A percentile compares a stretch with the other conserved stretches of the same genome.
These are phyloP conservation scores for Cheilosia pagana DNA, from an alignment of 2,888 invertebrate species.

Conservation along the genomic window DNA sequence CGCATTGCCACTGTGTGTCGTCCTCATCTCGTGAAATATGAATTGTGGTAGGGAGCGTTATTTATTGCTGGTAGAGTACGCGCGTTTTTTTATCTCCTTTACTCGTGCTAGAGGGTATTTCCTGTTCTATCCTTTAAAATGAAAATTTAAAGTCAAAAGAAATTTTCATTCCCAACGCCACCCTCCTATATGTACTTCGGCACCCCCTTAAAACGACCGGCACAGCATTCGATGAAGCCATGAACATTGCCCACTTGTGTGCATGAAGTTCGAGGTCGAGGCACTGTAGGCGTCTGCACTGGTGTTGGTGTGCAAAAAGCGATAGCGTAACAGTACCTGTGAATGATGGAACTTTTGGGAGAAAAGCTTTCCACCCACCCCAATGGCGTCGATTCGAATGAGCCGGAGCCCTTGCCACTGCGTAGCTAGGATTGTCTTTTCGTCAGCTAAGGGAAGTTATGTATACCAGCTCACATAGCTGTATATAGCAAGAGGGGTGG, in stretches of 20 bases:
- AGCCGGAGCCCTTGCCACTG: constrained; percentile 47
- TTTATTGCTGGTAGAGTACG: constrained; percentile 21
- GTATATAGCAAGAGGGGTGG: not conserved
- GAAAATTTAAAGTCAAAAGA: constrained; percentile 45
- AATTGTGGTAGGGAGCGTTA: constrained; percentile 21
- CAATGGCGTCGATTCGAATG: not conserved
- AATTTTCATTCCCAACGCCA: constrained; percentile 55
- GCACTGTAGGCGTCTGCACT: constrained; percentile 26
- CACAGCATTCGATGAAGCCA: constrained; percentile 66
- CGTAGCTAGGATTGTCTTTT: constrained; percentile 48
- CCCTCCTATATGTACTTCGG: no score
- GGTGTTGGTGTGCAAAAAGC: constrained; percentile 56
- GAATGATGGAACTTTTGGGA: constrained; percentile 55
- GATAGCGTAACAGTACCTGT: constrained; percentile 49
- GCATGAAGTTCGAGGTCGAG: constrained; percentile 75
- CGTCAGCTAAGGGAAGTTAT: not conserved
- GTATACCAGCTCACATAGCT: not conserved
- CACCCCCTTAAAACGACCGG: constrained; percentile 23
- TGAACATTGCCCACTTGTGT: constrained; percentile 73
- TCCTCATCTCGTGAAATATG: constrained; percentile 8
- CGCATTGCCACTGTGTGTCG: not conserved
- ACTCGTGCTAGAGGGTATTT: not conserved
- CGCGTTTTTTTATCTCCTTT: constrained; percentile 19
- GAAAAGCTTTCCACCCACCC: constrained; percentile 38
- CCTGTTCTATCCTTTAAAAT: not conserved